A percentile compares a stretch with the other conserved stretches of the same genome.
phyloP scores from a whole-genome alignment of 2,797 vertebrate genomes.

The Caiman crocodilus region DNA sequence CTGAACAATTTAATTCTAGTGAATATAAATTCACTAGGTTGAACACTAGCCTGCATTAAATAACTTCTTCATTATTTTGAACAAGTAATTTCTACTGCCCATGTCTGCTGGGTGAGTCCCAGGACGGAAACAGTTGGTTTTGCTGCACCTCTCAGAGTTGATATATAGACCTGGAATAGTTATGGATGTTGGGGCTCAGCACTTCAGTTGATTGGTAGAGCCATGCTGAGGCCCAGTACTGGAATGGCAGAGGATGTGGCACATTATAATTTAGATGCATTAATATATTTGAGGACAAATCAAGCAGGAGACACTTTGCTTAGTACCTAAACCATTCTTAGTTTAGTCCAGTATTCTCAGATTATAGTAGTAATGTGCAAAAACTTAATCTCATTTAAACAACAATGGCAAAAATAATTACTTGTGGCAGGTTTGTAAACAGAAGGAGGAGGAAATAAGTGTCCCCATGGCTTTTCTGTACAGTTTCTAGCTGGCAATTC shows the following conservation, averaged over 20 bases:
- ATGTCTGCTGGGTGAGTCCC: background rate
- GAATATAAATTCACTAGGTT: background rate
- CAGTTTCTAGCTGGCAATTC: background rate
- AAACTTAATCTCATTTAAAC: background rate
- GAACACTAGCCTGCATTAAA: background rate
- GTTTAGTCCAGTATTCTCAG: background rate
- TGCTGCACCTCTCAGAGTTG: background rate
- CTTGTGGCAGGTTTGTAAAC: background rate
- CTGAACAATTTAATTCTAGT: background rate
- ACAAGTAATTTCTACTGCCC: background rate
- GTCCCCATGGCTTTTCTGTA: background rate
- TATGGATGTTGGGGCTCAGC: background rate
- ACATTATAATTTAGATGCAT: background rate
- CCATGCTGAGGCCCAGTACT: background rate
- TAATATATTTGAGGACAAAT: background rate
- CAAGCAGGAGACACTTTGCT: background rate
- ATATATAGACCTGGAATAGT: background rate
- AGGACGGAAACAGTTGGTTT: background rate
- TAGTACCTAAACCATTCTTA: background rate
- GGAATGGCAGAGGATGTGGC: background rate
- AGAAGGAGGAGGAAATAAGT: background rate
- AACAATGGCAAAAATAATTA: background rate
- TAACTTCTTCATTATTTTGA: background rate
- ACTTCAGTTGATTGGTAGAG: background rate
- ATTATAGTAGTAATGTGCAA: background rate